Conservation (phyloP, 2,113 vertebrate genomes). For the Blennius ocellaris region DNA sequence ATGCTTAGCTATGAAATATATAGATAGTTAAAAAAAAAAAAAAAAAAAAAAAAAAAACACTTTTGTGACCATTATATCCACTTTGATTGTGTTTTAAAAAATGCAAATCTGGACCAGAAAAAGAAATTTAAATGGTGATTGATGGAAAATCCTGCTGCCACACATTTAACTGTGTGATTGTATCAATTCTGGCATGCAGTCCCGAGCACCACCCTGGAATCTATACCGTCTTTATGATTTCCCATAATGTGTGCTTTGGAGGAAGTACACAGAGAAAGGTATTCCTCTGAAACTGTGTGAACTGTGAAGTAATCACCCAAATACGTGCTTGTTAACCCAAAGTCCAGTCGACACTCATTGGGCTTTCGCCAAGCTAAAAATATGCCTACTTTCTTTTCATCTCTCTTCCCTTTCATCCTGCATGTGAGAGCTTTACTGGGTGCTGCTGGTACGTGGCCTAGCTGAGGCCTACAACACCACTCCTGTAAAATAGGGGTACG, state of each 20-base stretch:
- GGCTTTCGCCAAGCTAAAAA: slow-evolving; percentile 68
- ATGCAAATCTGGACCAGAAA: slow-evolving; percentile 44
- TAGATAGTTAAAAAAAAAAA: too few species aligned
- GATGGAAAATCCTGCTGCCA: slow-evolving; percentile 63
- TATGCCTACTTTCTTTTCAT: slow-evolving; percentile 71
- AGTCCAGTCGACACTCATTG: slow-evolving; percentile 57
- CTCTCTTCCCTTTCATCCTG: slow-evolving; percentile 57
- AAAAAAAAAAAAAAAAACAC: too few species aligned
- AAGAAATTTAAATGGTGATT: slow-evolving; percentile 40
- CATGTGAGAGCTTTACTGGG: slow-evolving; percentile 74
- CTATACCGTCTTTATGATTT: slow-evolving; percentile 74
- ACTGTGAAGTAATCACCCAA: slow-evolving; percentile 70
- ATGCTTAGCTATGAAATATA: slow-evolving; percentile 52
- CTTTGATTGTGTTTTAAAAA: slow-evolving; percentile 61
- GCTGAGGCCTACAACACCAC: slow-evolving; percentile 44
- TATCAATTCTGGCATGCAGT: slow-evolving; percentile 62
- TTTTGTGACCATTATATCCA: slow-evolving; percentile 32
- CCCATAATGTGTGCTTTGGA: slow-evolving; percentile 57
- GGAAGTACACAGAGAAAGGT: slow-evolving; percentile 66
- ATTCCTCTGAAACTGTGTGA: slow-evolving; percentile 60
- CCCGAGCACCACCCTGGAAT: slow-evolving; percentile 53
- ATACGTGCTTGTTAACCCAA: slow-evolving; percentile 61
- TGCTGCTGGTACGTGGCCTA: slow-evolving; percentile 67
- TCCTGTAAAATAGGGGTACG: slow-evolving; percentile 61
- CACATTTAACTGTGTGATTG: slow-evolving; percentile 58